phyloP scores from a whole-genome alignment of 2,797 vertebrate genomes.

The Philypnodon macrostomus region DNA sequence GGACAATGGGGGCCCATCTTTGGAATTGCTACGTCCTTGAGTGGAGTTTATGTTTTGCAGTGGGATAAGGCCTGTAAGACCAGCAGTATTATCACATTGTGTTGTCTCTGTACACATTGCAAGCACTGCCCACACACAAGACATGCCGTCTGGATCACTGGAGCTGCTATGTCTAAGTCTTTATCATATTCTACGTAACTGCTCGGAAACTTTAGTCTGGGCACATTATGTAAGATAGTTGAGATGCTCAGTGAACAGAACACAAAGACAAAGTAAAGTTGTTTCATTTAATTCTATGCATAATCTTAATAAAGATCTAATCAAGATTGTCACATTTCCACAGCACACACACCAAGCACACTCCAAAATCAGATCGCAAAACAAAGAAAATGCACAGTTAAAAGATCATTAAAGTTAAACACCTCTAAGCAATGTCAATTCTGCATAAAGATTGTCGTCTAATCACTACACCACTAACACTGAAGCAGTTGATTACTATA shows the following conservation, averaged over 20 bases:
- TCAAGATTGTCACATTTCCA: slow-evolving; percentile 87
- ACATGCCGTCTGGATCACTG: slow-evolving; percentile 29
- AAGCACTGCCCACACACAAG: slow-evolving; percentile 43
- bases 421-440: slow-evolving; percentile 77
- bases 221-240: neutral
- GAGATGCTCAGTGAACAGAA: slow-evolving; percentile 12
- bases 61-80: slow-evolving; percentile 53
- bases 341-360: slow-evolving; percentile 78
- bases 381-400: slow-evolving; percentile 70
- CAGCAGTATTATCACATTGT: slow-evolving; percentile 66
- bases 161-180: slow-evolving; percentile 43
- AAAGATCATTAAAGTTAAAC: slow-evolving; percentile 68
- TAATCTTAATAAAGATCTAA: slow-evolving; percentile 81
- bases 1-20: slow-evolving; percentile 54
- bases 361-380: slow-evolving; percentile 70
- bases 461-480: slow-evolving; percentile 80
- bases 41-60: slow-evolving; percentile 63
- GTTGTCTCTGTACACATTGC: slow-evolving; percentile 76
- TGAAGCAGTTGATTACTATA: slow-evolving; percentile 80
- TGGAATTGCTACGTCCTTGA: slow-evolving; percentile 61
- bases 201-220: neutral
- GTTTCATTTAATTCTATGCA: slow-evolving; percentile 82
- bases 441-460: slow-evolving; percentile 82
- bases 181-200: slow-evolving; percentile 13
- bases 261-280: slow-evolving; percentile 69